phyloP scores from a whole-genome alignment of 2,797 vertebrate species.

The Tapera naevia region DNA sequence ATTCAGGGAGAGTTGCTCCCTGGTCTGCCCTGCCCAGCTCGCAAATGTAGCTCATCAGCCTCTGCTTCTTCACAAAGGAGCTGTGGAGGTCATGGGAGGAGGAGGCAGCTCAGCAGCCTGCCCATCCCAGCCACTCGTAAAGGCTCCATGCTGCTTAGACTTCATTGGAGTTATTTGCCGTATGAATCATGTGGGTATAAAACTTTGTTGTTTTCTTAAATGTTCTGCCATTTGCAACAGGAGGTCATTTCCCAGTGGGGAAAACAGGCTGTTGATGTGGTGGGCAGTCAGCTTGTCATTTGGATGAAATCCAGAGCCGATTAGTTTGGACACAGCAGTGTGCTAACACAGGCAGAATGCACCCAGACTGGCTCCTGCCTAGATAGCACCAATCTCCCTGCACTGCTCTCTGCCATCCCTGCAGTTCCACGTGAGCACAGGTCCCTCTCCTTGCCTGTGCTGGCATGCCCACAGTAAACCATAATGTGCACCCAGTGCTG shows the following conservation, averaged over 20 bases:
- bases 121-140: neutral
- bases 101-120: neutral
- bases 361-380: neutral
- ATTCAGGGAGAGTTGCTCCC: neutral
- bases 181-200: neutral
- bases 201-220: conserved; percentile 6
- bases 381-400: neutral
- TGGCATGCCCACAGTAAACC: neutral
- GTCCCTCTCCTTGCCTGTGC: neutral
- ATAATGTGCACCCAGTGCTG: neutral
- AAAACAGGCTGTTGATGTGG: conserved; percentile 3
- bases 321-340: conserved; percentile 4
- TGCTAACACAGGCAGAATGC: conserved; percentile 34
- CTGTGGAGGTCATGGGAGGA: neutral
- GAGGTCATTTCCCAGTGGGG: neutral
- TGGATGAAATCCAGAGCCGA: neutral
- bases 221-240: neutral
- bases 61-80: conserved; percentile 21
- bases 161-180: neutral
- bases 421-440: fast-evolving
- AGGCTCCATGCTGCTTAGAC: neutral
- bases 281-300: neutral
- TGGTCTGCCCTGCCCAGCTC: conserved; percentile 19
- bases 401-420: fast-evolving
- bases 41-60: conserved; percentile 19